A percentile compares a stretch with the other conserved stretches of the same genome.
These are phyloP conservation scores for Hydrotaea diabolus DNA, from an alignment of 2,888 invertebrate genomes.

Conservation along the genomic window DNA sequence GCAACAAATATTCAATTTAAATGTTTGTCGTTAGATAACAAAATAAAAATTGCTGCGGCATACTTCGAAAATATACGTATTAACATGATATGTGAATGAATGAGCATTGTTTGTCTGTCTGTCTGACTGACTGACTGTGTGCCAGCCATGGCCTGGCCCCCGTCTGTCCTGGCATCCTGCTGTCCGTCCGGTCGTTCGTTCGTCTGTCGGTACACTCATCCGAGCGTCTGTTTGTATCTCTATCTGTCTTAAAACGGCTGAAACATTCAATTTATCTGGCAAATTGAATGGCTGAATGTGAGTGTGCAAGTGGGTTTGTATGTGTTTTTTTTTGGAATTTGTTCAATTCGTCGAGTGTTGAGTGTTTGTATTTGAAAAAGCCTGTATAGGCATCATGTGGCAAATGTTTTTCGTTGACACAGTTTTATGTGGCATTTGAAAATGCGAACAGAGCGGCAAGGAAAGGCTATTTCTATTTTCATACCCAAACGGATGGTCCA, in stretches of 20 bases:
- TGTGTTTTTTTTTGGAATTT: conserved; percentile 63
- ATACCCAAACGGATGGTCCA: conserved; percentile 46
- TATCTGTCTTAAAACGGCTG: conserved; percentile 12
- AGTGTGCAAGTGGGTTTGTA: conserved; percentile 20
- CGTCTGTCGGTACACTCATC: conserved; percentile 22
- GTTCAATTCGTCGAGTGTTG: conserved; percentile 41
- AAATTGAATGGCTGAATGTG: conserved; percentile 11
- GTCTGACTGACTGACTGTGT: neutral
- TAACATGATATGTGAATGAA: conserved; percentile 47
- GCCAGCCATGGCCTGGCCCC: neutral
- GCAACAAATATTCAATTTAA: conserved; percentile 66
- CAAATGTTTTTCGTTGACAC: conserved; percentile 67
- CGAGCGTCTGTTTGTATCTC: conserved; percentile 7
- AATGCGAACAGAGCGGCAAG: conserved; percentile 13
- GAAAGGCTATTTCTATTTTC: conserved; percentile 27
- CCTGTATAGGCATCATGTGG: conserved; percentile 62
- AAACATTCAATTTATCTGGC: conserved; percentile 32
- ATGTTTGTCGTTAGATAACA: conserved; percentile 67
- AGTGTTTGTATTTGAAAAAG: neutral
- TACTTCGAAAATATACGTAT: conserved; percentile 37
- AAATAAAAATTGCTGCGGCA: conserved; percentile 58
- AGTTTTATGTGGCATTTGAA: conserved; percentile 63
- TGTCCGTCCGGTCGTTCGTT: neutral
- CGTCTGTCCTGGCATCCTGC: neutral
- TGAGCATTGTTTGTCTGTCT: conserved; percentile 11